Base-by-base conservation (phyloP, 2,113 vertebrate genomes). In the Megalops atlanticus region DNA sequence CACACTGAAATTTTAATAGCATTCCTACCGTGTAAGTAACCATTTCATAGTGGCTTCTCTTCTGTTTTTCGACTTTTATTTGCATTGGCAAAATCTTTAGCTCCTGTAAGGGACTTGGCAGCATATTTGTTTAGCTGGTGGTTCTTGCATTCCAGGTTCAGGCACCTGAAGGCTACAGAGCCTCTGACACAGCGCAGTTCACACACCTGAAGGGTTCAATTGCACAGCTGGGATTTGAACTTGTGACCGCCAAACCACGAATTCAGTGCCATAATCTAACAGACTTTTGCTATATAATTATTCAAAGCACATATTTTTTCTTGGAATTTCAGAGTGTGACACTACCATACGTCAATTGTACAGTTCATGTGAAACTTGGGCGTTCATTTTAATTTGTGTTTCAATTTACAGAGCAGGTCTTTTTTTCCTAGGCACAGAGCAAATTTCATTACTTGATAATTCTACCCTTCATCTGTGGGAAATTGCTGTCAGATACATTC, bases 401-500 rank as follows among this genome's bases (percentile, higher is more conserved):
- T 76, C 74, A 54, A 80, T 77, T 77, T 27, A 81, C 74, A 3
- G 33, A 15, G 52, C 58, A 64, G 58, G 21, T 41, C 5, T 38
- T 36, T 36, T 52, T 21, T 75, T 43, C 16, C 70, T 41, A 35
- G 38, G 77, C 11, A 1, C 14, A 16, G 15, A 16, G 45, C 1
- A 35, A n/a, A 76, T 39, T 82, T 80, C 33, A 74, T 74, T 82
- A 35, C 69, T 43, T 71, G 36, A 82, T 69, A 41, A 27, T 35
- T 10, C 35, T 27, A 64, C 58, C 21, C 31, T 39, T 49, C 82
- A 70, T 72, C 64, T 83, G 49, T 84, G 80, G 83, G 81, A 84
- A 86, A 18, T 80, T 84, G 83, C 83, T 33, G 16, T 76, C 7
- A 43, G 40, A 76, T 10, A 33, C 27, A 11, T 76, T 16, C 38